Evolutionary conservation across 1,140 invertebrate genomes (phyloP).

Genomic region (Pseudomyrmex gracilis): DNA sequence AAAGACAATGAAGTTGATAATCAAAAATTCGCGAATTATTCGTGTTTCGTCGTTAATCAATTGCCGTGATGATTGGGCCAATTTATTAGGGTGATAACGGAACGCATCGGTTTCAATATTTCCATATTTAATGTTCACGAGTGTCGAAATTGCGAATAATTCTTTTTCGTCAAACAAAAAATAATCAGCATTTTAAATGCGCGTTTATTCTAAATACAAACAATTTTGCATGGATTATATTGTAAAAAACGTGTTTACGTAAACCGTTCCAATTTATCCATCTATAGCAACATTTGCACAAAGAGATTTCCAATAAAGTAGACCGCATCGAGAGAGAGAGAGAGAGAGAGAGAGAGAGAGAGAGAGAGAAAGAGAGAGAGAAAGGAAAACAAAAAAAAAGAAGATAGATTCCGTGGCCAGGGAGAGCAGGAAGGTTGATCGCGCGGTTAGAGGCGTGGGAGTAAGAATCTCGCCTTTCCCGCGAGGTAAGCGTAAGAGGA

Average conservation of each 20-base stretch:
- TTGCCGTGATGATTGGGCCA: conserved; percentile 44
- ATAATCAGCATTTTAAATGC: conserved; percentile 25
- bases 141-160: neutral
- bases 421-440: conserved; percentile 18
- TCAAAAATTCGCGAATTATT: conserved; percentile 46
- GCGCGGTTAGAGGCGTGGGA: conserved; percentile 61
- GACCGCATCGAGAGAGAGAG: neutral
- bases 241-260: neutral
- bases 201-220: neutral
- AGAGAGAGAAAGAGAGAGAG: neutral
- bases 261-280: conserved; percentile 1
- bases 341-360: conserved; percentile 29
- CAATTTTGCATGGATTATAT: neutral
- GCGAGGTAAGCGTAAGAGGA: conserved; percentile 60
- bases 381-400: neutral
- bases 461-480: conserved; percentile 62
- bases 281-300: neutral
- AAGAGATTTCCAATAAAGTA: conserved; percentile 34
- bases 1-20: neutral
- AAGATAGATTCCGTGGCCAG: neutral
- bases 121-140: conserved; percentile 39
- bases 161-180: conserved; percentile 10
- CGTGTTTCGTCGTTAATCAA: conserved; percentile 44
- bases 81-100: conserved; percentile 59
- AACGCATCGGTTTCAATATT: conserved; percentile 21